These are phyloP conservation scores for Pyxicephalus adspersus DNA, from an alignment of 2,113 vertebrate genomes.

Conservation along the genomic window DNA sequence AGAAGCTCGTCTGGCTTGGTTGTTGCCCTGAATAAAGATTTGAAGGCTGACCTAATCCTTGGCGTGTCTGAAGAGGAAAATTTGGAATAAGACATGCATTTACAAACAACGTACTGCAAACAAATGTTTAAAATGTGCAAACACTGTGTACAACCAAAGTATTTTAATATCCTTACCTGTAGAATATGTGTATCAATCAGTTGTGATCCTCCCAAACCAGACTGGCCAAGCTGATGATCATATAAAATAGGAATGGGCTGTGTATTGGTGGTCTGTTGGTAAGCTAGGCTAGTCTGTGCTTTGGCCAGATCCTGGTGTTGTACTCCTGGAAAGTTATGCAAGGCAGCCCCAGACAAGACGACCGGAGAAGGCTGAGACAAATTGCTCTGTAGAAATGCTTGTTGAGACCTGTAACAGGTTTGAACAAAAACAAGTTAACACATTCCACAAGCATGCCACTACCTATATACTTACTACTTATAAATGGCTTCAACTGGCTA, in stretches of 20 bases:
- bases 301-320: conserved; percentile 93
- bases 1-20: conserved; percentile 94
- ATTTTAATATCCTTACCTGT: conserved; percentile 76
- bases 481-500: too few relatives aligned
- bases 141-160: background rate
- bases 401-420: conserved; percentile 83
- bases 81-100: background rate
- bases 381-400: conserved; percentile 95
- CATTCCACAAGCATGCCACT: too few relatives aligned
- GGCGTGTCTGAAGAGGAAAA: conserved; percentile 83
- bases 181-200: conserved; percentile 95
- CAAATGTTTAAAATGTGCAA: background rate
- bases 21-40: conserved; percentile 95
- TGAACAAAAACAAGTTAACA: too few relatives aligned
- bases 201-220: conserved; percentile 92
- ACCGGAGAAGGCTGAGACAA: conserved; percentile 92
- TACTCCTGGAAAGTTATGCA: conserved; percentile 92
- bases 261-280: conserved; percentile 92
- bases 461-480: too few relatives aligned
- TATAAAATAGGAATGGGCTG: conserved; percentile 97
- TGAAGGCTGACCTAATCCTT: conserved; percentile 94
- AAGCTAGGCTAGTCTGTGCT: conserved; percentile 90
- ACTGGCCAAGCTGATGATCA: conserved; percentile 93
- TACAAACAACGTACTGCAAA: too few relatives aligned
- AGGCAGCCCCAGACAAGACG: conserved; percentile 90